These are phyloP conservation scores for Mormyrops boulengeri DNA, from an alignment of 2,797 vertebrate species.

Conservation along the genomic window DNA sequence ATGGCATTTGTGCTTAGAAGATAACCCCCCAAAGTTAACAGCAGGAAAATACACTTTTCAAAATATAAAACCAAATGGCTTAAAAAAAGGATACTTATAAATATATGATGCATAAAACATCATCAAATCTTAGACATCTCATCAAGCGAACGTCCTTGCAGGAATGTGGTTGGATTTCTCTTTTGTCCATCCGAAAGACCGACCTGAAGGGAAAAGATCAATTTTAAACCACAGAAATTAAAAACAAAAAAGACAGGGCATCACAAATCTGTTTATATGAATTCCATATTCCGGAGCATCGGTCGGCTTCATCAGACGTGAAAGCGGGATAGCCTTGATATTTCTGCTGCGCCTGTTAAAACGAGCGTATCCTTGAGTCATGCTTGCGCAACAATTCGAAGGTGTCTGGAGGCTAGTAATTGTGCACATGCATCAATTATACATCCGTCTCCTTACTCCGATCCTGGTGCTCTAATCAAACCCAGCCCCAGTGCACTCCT, in stretches of 20 bases:
- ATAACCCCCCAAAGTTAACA: background rate
- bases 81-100: background rate
- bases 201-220: background rate
- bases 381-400: constrained; percentile 72
- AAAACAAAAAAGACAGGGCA: background rate
- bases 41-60: background rate
- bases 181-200: background rate
- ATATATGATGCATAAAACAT: background rate
- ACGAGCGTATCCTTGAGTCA: constrained; percentile 74
- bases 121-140: background rate
- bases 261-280: constrained; percentile 31
- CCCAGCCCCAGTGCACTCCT: constrained; percentile 48
- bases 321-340: constrained; percentile 61
- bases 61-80: background rate
- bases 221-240: background rate
- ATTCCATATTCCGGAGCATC: constrained; percentile 50
- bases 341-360: constrained; percentile 76
- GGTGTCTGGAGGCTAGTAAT: constrained; percentile 81
- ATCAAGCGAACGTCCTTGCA: background rate
- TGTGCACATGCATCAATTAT: constrained; percentile 83
- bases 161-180: background rate
- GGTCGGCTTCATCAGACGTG: constrained; percentile 55
- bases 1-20: background rate
- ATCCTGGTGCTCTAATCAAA: constrained; percentile 65
- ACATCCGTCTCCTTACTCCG: constrained; percentile 67